Evolutionary conservation across 2,797 vertebrate genomes (phyloP).

Genomic region (Sus cebifrons): DNA sequence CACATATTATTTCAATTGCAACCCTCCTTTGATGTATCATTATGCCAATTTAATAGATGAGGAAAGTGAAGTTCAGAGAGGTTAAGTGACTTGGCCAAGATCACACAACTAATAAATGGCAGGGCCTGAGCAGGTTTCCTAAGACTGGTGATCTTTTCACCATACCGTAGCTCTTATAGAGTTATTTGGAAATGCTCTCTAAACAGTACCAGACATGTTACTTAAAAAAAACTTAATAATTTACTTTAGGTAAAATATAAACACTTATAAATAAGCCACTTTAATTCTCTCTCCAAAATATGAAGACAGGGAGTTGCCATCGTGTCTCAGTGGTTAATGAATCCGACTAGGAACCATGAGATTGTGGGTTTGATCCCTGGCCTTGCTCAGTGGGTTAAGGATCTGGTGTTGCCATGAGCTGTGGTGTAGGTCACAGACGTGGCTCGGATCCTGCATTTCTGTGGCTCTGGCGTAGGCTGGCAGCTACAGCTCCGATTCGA

Average conservation of each 20-base stretch:
- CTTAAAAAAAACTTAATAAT: neutral
- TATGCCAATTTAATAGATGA: slow-evolving; percentile 23
- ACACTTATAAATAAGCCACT: neutral
- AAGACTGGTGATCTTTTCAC: neutral
- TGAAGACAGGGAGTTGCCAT: neutral
- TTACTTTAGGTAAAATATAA: neutral
- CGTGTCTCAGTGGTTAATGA: no score
- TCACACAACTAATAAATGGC: neutral
- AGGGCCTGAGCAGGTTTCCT: neutral
- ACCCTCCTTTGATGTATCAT: neutral
- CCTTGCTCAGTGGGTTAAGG: no score
- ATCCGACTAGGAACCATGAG: no score
- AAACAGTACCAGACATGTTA: neutral
- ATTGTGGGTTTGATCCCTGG: no score
- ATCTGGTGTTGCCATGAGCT: no score
- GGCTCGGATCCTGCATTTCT: no score
- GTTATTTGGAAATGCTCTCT: neutral
- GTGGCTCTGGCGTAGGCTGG: no score
- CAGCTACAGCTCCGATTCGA: no score
- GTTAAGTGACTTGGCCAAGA: slow-evolving; percentile 22
- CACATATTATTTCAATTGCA: slow-evolving; percentile 28
- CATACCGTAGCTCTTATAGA: neutral
- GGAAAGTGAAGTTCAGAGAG: neutral
- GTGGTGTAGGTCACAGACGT: no score
- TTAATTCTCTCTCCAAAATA: slow-evolving; percentile 20